Evolutionary conservation across 2,888 invertebrate species (phyloP).

Genomic region (Stenoptilia bipunctidactyla): DNA sequence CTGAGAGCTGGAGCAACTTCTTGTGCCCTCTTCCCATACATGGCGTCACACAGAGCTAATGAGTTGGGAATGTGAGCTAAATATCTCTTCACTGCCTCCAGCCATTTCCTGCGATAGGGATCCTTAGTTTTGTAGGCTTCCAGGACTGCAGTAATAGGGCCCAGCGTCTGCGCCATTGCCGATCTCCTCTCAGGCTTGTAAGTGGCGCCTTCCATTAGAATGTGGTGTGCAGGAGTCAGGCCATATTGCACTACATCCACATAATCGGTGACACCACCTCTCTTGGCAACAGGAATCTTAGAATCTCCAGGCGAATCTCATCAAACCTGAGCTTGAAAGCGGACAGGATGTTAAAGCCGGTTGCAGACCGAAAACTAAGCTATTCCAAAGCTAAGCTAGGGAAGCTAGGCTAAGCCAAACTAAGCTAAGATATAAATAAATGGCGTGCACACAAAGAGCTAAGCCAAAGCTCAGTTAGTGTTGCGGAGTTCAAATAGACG

Average conservation of each 20-base stretch:
- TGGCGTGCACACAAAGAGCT: too few relatives aligned
- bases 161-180: slow-evolving; percentile 8
- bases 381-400: too few relatives aligned
- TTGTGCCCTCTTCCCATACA: slow-evolving; percentile 5
- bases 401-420: too few relatives aligned
- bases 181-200: slow-evolving; percentile 8
- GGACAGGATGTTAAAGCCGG: too few relatives aligned
- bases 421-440: too few relatives aligned
- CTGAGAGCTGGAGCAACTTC: slow-evolving; percentile 6
- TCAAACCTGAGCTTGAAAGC: slow-evolving; percentile 1
- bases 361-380: too few relatives aligned
- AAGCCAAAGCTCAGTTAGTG: too few relatives aligned
- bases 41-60: background rate
- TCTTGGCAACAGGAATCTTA: slow-evolving; percentile 1
- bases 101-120: slow-evolving; percentile 7
- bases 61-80: slow-evolving; percentile 5
- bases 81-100: slow-evolving; percentile 7
- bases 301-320: slow-evolving; percentile 1
- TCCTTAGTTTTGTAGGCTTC: slow-evolving; percentile 3
- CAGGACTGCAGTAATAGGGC: slow-evolving; percentile 3
- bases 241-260: slow-evolving; percentile 5
- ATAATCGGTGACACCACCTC: slow-evolving; percentile 3
- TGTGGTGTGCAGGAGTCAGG: slow-evolving; percentile 5
- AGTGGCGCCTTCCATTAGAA: slow-evolving; percentile 4
- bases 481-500: too few relatives aligned